These are phyloP conservation scores for Caenorhabditis sp. DNA, from an alignment of 2,888 invertebrate genomes.

Conservation along the genomic window DNA sequence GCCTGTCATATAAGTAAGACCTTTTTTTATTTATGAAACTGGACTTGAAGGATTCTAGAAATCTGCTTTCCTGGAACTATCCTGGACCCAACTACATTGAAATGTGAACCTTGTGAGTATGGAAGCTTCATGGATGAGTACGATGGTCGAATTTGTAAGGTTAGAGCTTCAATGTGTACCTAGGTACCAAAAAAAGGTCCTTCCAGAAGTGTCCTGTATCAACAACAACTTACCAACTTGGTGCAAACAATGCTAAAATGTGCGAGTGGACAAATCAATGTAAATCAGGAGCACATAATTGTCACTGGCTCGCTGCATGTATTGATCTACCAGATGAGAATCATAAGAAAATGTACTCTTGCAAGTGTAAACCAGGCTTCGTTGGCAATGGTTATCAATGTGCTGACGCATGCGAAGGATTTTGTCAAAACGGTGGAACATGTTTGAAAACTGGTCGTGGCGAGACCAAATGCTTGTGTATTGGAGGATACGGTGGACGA, in stretches of 20 bases:
- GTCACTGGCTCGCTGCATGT: constrained; percentile 58
- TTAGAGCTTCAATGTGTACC: not conserved
- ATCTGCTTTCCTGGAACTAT: constrained; percentile 55
- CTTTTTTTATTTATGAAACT: too few species aligned
- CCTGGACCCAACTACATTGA: constrained; percentile 33
- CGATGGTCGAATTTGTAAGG: constrained; percentile 49
- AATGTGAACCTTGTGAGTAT: constrained; percentile 48
- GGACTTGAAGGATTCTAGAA: too few species aligned
- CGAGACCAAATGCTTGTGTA: constrained; percentile 48
- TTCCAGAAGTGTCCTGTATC: constrained; percentile 39
- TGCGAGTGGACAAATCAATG: constrained; percentile 59
- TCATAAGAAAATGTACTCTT: constrained; percentile 51
- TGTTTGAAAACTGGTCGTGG: constrained; percentile 55
- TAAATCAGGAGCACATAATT: constrained; percentile 48
- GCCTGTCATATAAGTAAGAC: constrained; percentile 44
- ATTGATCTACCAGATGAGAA: constrained; percentile 57
- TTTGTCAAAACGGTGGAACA: constrained; percentile 47
- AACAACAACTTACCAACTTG: constrained; percentile 48
- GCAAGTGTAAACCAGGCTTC: constrained; percentile 57
- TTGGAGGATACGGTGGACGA: constrained; percentile 42
- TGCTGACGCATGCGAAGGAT: constrained; percentile 51
- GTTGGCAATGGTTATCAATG: constrained; percentile 56
- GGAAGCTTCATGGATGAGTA: constrained; percentile 51
- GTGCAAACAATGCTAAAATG: constrained; percentile 44
- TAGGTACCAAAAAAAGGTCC: not conserved